Base-by-base conservation (phyloP, 2,888 invertebrate species). In the Drosophila nigritarsus region DNA sequence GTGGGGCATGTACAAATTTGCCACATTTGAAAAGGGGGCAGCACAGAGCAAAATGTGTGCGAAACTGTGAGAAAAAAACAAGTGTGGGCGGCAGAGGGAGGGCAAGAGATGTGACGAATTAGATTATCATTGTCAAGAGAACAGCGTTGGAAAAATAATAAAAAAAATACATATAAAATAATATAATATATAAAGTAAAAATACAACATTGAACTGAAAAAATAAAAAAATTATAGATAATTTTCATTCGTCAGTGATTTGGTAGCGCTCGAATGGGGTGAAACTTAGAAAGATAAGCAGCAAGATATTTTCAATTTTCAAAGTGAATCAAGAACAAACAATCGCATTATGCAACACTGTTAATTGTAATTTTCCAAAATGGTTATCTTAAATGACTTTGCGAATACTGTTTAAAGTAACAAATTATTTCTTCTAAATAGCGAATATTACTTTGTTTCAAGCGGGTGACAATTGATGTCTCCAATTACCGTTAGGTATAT, bases 401-500 rank as follows among this genome's bases (percentile, higher is more conserved):
- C 55, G 27, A 18, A 36, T 11, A 18, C 32, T 40, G 18, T 54
- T 24, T 27, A 48, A 61, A 53, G 36, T 38, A 61, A 38, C 56
- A 70, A 60, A 79, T 65, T 63, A 65, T 59, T 55, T 62, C 42
- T 66, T 71, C 49, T 30, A 45, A 51, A 53, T 75, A 4, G 27
- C 6, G 32, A 34, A 38, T 53, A 40, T 56, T 30, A 75, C 38
- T 32, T 61, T 38, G 40, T 18, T 53, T 53, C 15, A 56, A 29
- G 42, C 42, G 55, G 66, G 66, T 59, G 78, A 64, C 66, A 79
- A 79, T 71, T 75, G 73, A 66, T 54, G 77, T 36, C 61, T 62
- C 71, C 80, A 78, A 78, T 78, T 78, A 78, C 77, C 80, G 80
- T 79, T 78, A 63, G 65, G 54, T 60, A 61, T 11, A 40, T 32